phyloP scores from a whole-genome alignment of 2,797 vertebrate species.

The Aeoliscus strigatus region DNA sequence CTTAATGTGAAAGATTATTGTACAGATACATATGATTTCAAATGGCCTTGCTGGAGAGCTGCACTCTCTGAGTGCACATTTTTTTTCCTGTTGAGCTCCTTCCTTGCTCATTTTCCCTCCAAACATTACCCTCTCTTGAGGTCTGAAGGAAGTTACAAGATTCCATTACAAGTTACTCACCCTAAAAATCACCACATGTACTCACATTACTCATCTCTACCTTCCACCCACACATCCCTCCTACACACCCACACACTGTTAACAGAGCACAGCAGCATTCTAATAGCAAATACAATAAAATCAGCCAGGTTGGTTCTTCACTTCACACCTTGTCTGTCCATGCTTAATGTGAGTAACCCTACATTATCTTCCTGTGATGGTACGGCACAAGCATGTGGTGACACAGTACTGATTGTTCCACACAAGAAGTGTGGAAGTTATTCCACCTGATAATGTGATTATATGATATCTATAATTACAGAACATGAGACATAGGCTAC shows the following conservation, averaged over 20 bases:
- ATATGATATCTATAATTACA: neutral
- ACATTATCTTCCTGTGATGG: constrained; percentile 11
- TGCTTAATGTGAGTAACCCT: neutral
- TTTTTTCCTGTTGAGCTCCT: neutral
- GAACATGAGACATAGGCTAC: no score
- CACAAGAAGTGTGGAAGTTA: neutral
- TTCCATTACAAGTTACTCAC: constrained; percentile 50
- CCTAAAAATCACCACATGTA: constrained; percentile 20
- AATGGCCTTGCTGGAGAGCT: no score
- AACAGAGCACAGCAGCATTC: neutral
- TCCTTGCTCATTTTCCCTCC: constrained; percentile 18
- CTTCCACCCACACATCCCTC: constrained; percentile 9
- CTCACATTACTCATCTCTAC: constrained; percentile 22
- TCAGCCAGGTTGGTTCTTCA: constrained; percentile 10
- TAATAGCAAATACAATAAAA: constrained; percentile 9
- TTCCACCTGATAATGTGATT: neutral
- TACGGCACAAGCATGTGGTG: neutral
- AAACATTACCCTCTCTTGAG: constrained; percentile 8
- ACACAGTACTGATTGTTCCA: constrained; percentile 3
- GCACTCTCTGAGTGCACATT: no score
- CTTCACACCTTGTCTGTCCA: constrained; percentile 4
- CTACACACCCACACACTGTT: constrained; percentile 27
- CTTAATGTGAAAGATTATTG: no score
- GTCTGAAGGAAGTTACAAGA: constrained; percentile 21
- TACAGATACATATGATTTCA: no score